Base-by-base conservation (phyloP, 2,113 vertebrate genomes). In the Ancistrus triradiatus region DNA sequence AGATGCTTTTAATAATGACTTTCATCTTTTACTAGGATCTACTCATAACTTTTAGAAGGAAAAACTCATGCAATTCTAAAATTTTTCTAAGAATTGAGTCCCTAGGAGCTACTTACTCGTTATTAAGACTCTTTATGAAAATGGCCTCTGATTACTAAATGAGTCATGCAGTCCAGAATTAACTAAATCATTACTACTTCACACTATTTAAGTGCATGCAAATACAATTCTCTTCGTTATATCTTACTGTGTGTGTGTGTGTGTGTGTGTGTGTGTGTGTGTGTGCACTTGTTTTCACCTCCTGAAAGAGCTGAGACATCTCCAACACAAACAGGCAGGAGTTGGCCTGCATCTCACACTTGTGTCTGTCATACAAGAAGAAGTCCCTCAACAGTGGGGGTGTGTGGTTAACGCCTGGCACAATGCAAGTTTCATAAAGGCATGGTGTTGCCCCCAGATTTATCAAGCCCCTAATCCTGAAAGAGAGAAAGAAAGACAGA, bases 391-490 rank as follows among this genome's bases (percentile, higher is more conserved):
- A 87, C 57, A 93, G 87, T 4, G 91, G 92, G n/a, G 21, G 92
- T 93, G 86, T 93, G 92, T n/a, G 43, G 92, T 93, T 79, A 93
- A 87, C 48, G 91, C 92, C 86, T 93, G 91, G 59, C n/a, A 93
- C 91, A 56, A 93, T 93, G 85, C 92, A 93, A 81, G n/a, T n/a
- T 93, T 93, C 92, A 93, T 93, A 84, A 93, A 93, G n/a, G 86
- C 92, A 93, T 0, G n/a, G 91, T 93, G 87, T 93, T 93, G 55
- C 92, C 92, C 49, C 92, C 49, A 93, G 86, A 81, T 93, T 93
- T 80, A 93, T 92, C 61, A 93, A 84, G 66, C 92, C 92, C 47
- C 92, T 88, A 93, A 80, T 81, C 91, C 91, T 93, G 79, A 35
- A 49, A 67, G 6, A 60, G 14, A 65, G 19, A 21, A 48, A 49